Conservation (phyloP, 92 coral and sea anemone genomes). For the Bergia puertoricense region DNA sequence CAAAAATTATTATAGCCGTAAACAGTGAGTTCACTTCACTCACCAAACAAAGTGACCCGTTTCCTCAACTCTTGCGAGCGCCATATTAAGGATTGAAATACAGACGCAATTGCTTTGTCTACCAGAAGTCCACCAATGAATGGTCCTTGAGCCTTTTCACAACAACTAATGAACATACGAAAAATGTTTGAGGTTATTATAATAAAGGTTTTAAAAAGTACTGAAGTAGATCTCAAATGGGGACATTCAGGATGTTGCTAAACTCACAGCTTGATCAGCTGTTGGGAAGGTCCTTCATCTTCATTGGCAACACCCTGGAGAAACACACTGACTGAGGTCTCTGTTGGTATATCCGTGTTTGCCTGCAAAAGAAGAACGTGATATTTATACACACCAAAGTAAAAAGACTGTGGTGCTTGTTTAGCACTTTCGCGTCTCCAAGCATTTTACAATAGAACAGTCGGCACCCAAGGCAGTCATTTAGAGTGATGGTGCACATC, state of each 20-base stretch:
- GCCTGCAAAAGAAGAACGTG: conserved; percentile 33
- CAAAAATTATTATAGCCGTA: neutral
- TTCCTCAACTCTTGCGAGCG: conserved; percentile 96
- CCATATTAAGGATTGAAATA: conserved; percentile 94
- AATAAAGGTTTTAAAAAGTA: neutral
- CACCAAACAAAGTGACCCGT: conserved; percentile 85
- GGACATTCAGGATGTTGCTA: neutral
- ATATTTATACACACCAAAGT: too few relatives aligned
- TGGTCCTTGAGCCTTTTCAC: conserved; percentile 71
- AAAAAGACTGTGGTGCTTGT: too few relatives aligned
- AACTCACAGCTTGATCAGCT: conserved; percentile 63
- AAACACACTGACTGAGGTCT: conserved; percentile 71
- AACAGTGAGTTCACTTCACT: conserved; percentile 2
- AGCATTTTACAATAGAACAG: too few relatives aligned
- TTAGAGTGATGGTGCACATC: too few relatives aligned
- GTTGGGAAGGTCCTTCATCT: conserved; percentile 46
- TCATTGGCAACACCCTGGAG: conserved; percentile 59
- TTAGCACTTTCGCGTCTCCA: too few relatives aligned
- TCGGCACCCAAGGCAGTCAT: too few relatives aligned
- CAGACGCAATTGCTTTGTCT: conserved; percentile 83
- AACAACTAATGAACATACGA: conserved; percentile 62
- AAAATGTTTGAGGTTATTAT: neutral
- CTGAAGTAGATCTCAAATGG: neutral
- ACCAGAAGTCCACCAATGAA: conserved; percentile 88
- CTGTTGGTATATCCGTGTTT: conserved; percentile 75